phyloP scores from a whole-genome alignment of 2,888 invertebrate genomes.

The Scaptomyza polygonia region DNA sequence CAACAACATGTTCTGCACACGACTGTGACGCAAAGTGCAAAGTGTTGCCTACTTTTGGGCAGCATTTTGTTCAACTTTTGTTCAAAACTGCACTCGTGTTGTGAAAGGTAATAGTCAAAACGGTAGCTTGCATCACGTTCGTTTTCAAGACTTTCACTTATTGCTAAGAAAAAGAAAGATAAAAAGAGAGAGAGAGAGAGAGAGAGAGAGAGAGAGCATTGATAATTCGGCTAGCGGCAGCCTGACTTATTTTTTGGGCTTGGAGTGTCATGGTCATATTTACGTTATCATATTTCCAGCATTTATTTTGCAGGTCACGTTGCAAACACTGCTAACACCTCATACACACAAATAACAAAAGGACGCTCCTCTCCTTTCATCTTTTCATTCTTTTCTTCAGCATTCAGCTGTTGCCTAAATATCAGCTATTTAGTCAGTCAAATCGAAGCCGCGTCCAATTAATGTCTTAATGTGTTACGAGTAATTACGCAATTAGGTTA shows the following conservation, averaged over 20 bases:
- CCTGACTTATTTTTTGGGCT: constrained; percentile 2
- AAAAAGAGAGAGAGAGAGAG: constrained; percentile 1
- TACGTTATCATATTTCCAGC: constrained; percentile 74
- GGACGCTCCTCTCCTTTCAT: not conserved
- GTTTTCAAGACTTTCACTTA: constrained; percentile 12
- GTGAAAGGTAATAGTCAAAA: not conserved
- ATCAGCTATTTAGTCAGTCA: not conserved
- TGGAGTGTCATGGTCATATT: constrained; percentile 51
- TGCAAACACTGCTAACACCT: constrained; percentile 41
- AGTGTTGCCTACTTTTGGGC: constrained; percentile 15
- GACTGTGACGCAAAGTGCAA: constrained; percentile 16
- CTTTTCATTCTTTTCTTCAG: not conserved
- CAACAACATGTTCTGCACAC: constrained; percentile 12
- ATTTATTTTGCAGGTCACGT: constrained; percentile 73
- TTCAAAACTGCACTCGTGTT: not conserved
- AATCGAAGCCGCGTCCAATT: not conserved
- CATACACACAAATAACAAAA: constrained; percentile 58
- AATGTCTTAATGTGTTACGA: constrained; percentile 3
- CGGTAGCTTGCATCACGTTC: constrained; percentile 11
- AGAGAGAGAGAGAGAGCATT: constrained; percentile 25
- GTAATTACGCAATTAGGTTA: constrained; percentile 23
- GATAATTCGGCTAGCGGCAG: constrained; percentile 12
- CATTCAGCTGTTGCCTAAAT: constrained; percentile 12
- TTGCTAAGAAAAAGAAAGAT: too few relatives aligned
- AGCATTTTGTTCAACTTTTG: not conserved